These are phyloP conservation scores for Cardiocondyla obscurior DNA, from an alignment of 1,140 invertebrate species.

Conservation along the genomic window DNA sequence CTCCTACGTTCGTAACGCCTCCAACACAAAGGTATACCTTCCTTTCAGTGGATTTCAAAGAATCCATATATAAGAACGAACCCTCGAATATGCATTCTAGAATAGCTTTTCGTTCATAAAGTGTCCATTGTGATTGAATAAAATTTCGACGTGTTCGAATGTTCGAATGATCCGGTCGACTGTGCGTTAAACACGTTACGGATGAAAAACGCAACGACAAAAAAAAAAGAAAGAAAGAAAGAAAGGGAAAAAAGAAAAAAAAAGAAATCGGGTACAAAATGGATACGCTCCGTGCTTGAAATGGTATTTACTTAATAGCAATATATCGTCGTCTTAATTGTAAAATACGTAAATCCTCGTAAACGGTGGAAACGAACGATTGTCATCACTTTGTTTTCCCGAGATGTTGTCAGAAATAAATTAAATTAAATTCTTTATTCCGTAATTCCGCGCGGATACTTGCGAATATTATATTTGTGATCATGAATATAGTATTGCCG, in stretches of 20 bases:
- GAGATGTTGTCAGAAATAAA: conserved; percentile 28
- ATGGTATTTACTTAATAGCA: not conserved
- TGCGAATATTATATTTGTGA: not conserved
- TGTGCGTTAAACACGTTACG: not conserved
- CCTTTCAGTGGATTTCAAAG: conserved; percentile 40
- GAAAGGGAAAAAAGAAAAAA: too few species aligned
- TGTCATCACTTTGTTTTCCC: not conserved
- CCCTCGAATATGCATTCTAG: conserved; percentile 14
- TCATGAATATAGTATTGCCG: not conserved
- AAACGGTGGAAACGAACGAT: not conserved
- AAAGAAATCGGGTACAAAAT: conserved; percentile 10
- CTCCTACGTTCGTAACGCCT: not conserved
- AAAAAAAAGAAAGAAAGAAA: too few species aligned
- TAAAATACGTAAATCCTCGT: not conserved
- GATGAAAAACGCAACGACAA: not conserved
- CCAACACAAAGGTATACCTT: conserved; percentile 31
- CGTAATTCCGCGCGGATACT: not conserved
- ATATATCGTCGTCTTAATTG: conserved; percentile 16
- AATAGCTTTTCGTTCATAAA: conserved; percentile 24
- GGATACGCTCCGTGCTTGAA: not conserved
- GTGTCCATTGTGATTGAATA: conserved; percentile 27
- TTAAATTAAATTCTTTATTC: conserved; percentile 13
- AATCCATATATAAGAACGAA: not conserved
- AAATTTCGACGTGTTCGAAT: conserved; percentile 24
- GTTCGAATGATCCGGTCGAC: not conserved